Evolutionary conservation across 2,888 invertebrate genomes (phyloP).

Genomic region (Anodontia alba): DNA sequence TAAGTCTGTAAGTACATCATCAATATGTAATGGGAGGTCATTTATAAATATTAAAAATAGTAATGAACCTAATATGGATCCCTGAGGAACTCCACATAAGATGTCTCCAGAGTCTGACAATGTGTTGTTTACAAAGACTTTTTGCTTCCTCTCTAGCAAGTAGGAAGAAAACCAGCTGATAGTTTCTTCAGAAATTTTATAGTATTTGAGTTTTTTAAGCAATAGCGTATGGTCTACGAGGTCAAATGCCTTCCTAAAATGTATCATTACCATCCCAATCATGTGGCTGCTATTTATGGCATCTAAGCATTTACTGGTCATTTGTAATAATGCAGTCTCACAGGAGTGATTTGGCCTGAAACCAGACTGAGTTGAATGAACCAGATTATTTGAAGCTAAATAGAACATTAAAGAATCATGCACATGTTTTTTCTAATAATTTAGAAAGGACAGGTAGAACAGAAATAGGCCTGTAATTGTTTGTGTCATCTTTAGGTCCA

Average conservation of each 20-base stretch:
- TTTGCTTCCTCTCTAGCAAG: not conserved
- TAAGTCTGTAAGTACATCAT: not conserved
- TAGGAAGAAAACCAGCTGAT: constrained; percentile 13
- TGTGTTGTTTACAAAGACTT: not conserved
- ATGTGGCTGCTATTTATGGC: constrained; percentile 20
- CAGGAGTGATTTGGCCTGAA: constrained; percentile 35
- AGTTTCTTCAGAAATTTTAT: constrained; percentile 17
- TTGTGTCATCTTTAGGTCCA: not conserved
- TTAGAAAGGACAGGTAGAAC: not conserved
- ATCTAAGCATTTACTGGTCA: constrained; percentile 6
- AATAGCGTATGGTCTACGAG: constrained; percentile 21
- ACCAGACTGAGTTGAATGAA: constrained; percentile 30
- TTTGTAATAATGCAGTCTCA: constrained; percentile 26
- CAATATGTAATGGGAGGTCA: not conserved
- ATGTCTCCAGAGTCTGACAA: not conserved
- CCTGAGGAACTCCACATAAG: constrained; percentile 29
- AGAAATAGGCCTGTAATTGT: not conserved
- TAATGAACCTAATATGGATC: not conserved
- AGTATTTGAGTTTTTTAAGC: constrained; percentile 26
- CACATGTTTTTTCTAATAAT: constrained; percentile 12
- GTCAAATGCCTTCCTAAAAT: constrained; percentile 39
- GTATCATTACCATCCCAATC: constrained; percentile 25
- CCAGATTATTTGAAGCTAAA: not conserved
- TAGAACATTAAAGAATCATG: constrained; percentile 3
- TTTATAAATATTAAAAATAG: constrained; percentile 3